A percentile compares a stretch with the other conserved stretches of the same genome.
Evolutionary conservation across 2,797 vertebrate species (phyloP).

Genomic region (Pampus argenteus): DNA sequence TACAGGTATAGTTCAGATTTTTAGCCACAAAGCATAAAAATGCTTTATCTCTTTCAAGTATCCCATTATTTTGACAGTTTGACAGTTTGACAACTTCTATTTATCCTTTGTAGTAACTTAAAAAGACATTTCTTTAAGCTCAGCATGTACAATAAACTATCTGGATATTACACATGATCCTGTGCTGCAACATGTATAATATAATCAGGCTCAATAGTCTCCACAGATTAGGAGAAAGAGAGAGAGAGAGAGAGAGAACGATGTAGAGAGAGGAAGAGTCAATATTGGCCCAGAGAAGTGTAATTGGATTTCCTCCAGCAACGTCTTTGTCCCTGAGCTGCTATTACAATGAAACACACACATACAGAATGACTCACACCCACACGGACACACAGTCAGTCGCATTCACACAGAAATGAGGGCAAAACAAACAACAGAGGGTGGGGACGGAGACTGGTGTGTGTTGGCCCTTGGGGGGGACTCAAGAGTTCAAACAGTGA

Average conservation of each 20-base stretch:
- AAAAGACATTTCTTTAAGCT: not conserved
- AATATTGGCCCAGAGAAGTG: conserved; percentile 67
- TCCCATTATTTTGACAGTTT: not conserved
- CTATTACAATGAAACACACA: conserved; percentile 62
- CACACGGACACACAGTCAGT: conserved; percentile 38
- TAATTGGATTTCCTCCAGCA: conserved; percentile 69
- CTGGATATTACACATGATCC: conserved; percentile 45
- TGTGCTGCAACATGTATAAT: not conserved
- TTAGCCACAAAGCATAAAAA: not conserved
- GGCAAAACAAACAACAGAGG: conserved; percentile 82
- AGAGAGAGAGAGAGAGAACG: conserved; percentile 14
- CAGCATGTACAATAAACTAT: not conserved
- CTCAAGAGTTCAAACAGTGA: conserved; percentile 73
- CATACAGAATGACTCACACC: conserved; percentile 23
- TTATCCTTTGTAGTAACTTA: not conserved
- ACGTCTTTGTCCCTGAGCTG: conserved; percentile 66
- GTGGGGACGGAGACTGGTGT: conserved; percentile 64
- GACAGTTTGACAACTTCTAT: not conserved
- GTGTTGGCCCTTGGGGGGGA: conserved; percentile 74
- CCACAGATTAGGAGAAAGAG: conserved; percentile 21
- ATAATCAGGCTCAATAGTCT: conserved; percentile 24
- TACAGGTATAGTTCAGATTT: not conserved
- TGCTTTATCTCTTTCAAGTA: not conserved
- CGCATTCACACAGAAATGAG: conserved; percentile 76
- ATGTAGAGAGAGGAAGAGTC: conserved; percentile 50